These are phyloP conservation scores for Antigone vipio DNA, from an alignment of 2,113 vertebrate species.

Conservation along the genomic window DNA sequence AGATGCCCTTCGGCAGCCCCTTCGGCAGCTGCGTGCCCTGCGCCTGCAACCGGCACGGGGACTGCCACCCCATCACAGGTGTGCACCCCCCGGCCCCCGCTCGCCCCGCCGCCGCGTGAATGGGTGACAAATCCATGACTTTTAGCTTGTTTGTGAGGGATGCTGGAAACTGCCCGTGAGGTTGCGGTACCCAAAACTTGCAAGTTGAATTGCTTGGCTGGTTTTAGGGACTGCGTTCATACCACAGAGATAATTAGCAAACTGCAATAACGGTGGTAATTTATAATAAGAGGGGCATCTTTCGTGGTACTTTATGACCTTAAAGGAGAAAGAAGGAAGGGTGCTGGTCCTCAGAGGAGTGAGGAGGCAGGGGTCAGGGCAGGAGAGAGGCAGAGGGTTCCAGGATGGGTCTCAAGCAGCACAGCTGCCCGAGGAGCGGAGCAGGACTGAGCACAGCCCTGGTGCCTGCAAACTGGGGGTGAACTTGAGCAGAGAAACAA, in stretches of 20 bases:
- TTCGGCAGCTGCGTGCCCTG: slow-evolving; percentile 83
- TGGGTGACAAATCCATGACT: background rate
- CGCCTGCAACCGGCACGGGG: slow-evolving; percentile 86
- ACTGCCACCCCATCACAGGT: slow-evolving; percentile 88
- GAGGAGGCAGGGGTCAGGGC: background rate
- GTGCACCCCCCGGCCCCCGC: fast-evolving
- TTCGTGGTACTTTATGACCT: background rate
- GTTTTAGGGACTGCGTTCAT: background rate
- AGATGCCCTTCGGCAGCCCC: slow-evolving; percentile 65
- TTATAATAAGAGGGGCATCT: background rate
- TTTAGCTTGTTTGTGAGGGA: background rate
- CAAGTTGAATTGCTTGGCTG: background rate
- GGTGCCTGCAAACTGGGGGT: background rate
- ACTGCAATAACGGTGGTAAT: background rate
- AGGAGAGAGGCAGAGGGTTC: background rate
- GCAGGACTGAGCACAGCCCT: background rate
- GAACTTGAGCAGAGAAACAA: background rate
- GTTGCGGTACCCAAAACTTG: background rate
- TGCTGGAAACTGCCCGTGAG: background rate
- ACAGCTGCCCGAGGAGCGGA: fast-evolving
- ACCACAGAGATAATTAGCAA: background rate
- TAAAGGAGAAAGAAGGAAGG: background rate
- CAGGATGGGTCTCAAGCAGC: background rate
- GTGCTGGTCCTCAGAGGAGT: background rate
- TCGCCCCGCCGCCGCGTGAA: fast-evolving